Percentiles rank a stretch among this genome's conserved stretches.
phyloP scores from a whole-genome alignment of 1,140 invertebrate genomes.

The Magallana ariakensis region DNA sequence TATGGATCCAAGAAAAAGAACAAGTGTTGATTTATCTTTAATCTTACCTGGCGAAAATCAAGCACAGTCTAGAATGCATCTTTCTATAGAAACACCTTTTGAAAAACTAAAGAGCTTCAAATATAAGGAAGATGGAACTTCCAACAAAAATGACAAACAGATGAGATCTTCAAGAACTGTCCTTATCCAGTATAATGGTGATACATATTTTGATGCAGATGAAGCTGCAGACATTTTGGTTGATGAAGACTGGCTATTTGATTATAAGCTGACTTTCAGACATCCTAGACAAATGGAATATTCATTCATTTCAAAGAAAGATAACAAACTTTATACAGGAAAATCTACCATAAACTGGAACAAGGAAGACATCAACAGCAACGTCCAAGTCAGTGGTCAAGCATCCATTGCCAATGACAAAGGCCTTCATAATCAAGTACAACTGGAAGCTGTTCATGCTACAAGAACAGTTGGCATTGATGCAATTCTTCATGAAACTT shows the following conservation, averaged over 20 bases:
- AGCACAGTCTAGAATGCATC: neutral
- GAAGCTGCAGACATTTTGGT: slow-evolving; percentile 14
- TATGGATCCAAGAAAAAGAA: neutral
- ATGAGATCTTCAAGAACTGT: neutral
- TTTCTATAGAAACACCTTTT: slow-evolving; percentile 55
- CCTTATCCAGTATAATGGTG: slow-evolving; percentile 60
- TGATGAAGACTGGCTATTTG: slow-evolving; percentile 3
- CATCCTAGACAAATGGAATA: slow-evolving; percentile 67
- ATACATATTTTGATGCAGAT: slow-evolving; percentile 65
- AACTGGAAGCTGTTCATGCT: slow-evolving; percentile 63
- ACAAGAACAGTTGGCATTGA: slow-evolving; percentile 59
- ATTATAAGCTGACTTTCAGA: slow-evolving; percentile 51
- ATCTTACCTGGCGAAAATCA: neutral
- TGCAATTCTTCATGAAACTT: slow-evolving; percentile 13
- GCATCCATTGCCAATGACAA: slow-evolving; percentile 23
- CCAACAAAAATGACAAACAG: slow-evolving; percentile 41
- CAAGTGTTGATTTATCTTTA: neutral
- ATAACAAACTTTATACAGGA: slow-evolving; percentile 53
- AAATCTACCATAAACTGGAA: slow-evolving; percentile 69
- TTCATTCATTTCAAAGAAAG: slow-evolving; percentile 51
- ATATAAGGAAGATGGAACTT: slow-evolving; percentile 27
- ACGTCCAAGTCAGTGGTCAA: slow-evolving; percentile 55
- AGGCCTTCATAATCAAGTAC: slow-evolving; percentile 37
- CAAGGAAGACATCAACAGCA: slow-evolving; percentile 60
- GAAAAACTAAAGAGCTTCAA: slow-evolving; percentile 51